Base-by-base conservation (phyloP, 2,888 invertebrate species). In the Xestia c-nigrum region DNA sequence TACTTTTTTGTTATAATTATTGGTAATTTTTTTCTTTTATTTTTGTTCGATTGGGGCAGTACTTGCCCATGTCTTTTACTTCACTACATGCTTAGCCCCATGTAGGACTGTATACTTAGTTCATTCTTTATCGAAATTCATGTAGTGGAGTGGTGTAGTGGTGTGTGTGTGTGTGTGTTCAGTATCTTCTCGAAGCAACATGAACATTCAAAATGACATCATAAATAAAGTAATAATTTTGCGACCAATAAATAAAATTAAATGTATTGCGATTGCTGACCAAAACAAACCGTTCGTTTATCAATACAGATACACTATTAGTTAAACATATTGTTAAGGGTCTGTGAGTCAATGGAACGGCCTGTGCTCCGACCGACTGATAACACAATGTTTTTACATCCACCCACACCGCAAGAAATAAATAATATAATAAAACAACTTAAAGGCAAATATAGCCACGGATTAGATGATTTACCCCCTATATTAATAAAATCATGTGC, bases 331-430 rank as follows among this genome's bases (percentile, higher is more conserved):
- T 80, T 65, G 72, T 85, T 89, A 89, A 90, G 90, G 88, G 83
- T 89, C 87, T 70, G 21, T 73, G 88, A 93, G 94, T 94, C 92
- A 95, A 83, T 94, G 85, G 95, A 95, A 93, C 95, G 95, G n/a
- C n/a, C n/a, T n/a, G n/a, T n/a, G n/a, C n/a, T n/a, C n/a, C n/a
- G n/a, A n/a, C n/a, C n/a, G n/a, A n/a, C 52, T 21, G 52, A 9
- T 52, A 21, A 52, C 52, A 52, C 52, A 9, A 52, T 21, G 52
- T 52, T 52, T 52, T 52, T 21, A 50, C 19, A 3, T 52, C 52
- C 21, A 21, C 52, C 50, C 21, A 50, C 50, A 50, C 50, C 19
- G 21, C 7, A 52, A 7, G 21, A 7, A 52, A 52, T 21, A 21
- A 52, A 52, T 21, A 52, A 21, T 52, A 52, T 52, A 21, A 21